Base-by-base conservation (phyloP, 2,888 invertebrate genomes). In the Sphecodes monilicornis region DNA sequence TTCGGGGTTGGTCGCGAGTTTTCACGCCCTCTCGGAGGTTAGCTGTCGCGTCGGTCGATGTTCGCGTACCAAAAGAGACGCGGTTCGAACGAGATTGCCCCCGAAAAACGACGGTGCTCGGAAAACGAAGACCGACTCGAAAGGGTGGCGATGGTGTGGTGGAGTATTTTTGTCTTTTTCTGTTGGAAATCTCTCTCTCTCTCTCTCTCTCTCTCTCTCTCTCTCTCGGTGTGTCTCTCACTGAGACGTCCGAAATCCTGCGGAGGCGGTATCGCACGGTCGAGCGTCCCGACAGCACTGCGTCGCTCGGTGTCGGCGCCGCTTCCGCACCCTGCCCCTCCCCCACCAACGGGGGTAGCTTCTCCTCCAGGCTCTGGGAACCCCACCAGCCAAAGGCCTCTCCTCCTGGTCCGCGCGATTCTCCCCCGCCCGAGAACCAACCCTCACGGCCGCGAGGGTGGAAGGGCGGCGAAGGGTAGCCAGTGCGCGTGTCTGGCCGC, bases 241-340 rank as follows among this genome's bases (percentile, higher is more conserved):
- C 82, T 46, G 41, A 69, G 68, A 46, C 80, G 71, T 70, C 74
- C 69, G 32, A 70, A 60, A 82, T 32, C 74, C 84, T 80, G 82
- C 85, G 83, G 71, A 89, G 76, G 76, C 84, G 84, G 86, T 90
- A 87, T 90, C 86, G 85, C 92, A 89, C 92, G 92, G 91, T 92
- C 93, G 93, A 94, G 94, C 92, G 93, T 93, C 92, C 93, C 94
- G 94, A 94, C 93, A 93, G 93, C 94, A 94, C 93, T 94, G 93
- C 95, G 93, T 94, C 94, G 93, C 93, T 93, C 93, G 93, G 89
- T 91, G 92, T 91, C 92, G 94, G 93, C 92, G 92, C 92, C 91
- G 91, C 93, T 91, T 92, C 93, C 93, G 89, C 90, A 90, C 83
- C 88, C 88, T 85, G 84, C 83, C 85, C 82, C 87, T 78, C 76